phyloP scores from a whole-genome alignment of 2,888 invertebrate genomes.

The Torymus auratus region DNA sequence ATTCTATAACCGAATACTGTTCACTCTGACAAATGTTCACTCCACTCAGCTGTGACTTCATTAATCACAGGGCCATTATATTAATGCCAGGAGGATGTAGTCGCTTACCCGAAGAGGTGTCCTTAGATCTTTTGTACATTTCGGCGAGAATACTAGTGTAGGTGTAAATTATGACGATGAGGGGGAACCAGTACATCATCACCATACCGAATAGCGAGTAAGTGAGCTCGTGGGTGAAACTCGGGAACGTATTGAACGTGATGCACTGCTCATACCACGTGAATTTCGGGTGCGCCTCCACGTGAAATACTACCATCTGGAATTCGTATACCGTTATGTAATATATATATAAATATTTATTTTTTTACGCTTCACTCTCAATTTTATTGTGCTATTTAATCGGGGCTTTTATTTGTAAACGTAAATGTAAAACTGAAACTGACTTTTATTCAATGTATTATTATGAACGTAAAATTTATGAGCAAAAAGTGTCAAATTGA shows the following conservation, averaged over 20 bases:
- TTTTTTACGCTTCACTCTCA: no score
- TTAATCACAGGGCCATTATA: conserved; percentile 7
- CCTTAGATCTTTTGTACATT: conserved; percentile 86
- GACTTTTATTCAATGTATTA: no score
- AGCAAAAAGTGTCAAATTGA: no score
- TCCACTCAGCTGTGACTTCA: background rate
- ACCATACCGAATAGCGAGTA: conserved; percentile 91
- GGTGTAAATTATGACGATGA: conserved; percentile 90
- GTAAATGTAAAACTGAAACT: no score
- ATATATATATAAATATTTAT: no score
- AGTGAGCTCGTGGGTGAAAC: conserved; percentile 84
- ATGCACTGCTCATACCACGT: conserved; percentile 95
- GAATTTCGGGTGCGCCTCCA: conserved; percentile 89
- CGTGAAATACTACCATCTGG: conserved; percentile 90
- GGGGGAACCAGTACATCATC: conserved; percentile 91
- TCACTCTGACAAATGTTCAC: no score
- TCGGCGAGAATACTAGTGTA: conserved; percentile 92
- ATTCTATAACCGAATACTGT: no score
- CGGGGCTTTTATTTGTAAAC: no score
- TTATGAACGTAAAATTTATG: no score
- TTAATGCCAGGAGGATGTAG: background rate
- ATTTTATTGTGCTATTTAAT: no score
- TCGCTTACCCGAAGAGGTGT: conserved; percentile 79
- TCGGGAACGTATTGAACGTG: conserved; percentile 88
- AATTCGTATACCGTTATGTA: conserved; percentile 19